These are phyloP conservation scores for Scrobipalpa atriplicella DNA, from an alignment of 2,888 invertebrate species.

Conservation along the genomic window DNA sequence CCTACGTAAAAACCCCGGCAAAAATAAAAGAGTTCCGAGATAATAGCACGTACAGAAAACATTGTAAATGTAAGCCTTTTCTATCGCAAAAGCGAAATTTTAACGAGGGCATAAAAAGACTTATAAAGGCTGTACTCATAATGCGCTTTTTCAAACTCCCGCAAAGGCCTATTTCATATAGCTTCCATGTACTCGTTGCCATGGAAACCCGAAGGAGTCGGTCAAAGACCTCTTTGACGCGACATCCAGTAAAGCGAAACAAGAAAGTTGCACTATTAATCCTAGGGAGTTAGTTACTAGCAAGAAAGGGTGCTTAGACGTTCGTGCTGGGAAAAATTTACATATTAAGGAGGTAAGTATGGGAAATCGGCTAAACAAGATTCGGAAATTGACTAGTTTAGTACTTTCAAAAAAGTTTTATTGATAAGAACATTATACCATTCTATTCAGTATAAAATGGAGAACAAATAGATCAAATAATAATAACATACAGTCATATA, in stretches of 20 bases:
- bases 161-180: conserved; percentile 54
- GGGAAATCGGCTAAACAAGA: too few species aligned
- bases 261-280: conserved; percentile 68
- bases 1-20: conserved; percentile 24
- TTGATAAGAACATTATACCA: too few species aligned
- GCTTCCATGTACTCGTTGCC: conserved; percentile 65
- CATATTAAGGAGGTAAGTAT: background rate
- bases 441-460: too few species aligned
- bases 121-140: conserved; percentile 53
- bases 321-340: background rate
- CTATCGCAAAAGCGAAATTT: conserved; percentile 42
- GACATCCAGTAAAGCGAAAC: conserved; percentile 66
- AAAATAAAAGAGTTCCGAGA: conserved; percentile 6
- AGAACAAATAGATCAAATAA: too few species aligned
- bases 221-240: conserved; percentile 74
- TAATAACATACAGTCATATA: too few species aligned
- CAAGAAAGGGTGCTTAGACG: conserved; percentile 6
- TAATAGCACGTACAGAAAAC: conserved; percentile 29
- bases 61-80: background rate
- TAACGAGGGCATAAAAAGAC: conserved; percentile 54
- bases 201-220: conserved; percentile 69
- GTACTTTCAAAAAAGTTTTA: too few species aligned
- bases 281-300: conserved; percentile 52
- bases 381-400: too few species aligned
- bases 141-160: conserved; percentile 58